These are phyloP conservation scores for Hofmannophila pseudospretella DNA, from an alignment of 2,888 invertebrate genomes.

Conservation along the genomic window DNA sequence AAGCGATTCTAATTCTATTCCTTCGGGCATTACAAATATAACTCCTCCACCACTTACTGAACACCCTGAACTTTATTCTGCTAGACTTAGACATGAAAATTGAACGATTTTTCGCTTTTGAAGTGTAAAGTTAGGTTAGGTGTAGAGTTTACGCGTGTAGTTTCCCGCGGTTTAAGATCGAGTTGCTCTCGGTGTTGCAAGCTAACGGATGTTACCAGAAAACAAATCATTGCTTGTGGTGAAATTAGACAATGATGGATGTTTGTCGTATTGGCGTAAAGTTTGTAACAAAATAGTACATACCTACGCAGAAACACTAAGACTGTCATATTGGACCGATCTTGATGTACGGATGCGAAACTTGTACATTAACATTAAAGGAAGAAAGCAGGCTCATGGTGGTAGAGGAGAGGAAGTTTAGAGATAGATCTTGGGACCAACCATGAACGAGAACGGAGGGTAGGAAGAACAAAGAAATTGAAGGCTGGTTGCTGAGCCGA, in stretches of 20 bases:
- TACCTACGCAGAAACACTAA: too few species aligned
- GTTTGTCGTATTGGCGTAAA: too few species aligned
- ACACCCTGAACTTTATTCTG: not conserved
- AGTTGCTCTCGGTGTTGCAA: not conserved
- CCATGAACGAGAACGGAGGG: too few species aligned
- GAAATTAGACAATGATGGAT: slow-evolving; percentile 4
- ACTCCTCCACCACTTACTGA: not conserved
- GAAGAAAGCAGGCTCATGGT: too few species aligned
- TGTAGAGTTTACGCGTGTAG: not conserved
- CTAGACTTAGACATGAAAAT: not conserved
- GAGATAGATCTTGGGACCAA: too few species aligned
- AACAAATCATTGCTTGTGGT: slow-evolving; percentile 2
- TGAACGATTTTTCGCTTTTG: not conserved
- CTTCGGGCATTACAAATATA: slow-evolving; percentile 7
- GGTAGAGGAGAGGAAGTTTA: too few species aligned
- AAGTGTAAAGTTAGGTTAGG: not conserved
- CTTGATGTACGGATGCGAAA: too few species aligned
- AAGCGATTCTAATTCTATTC: slow-evolving; percentile 10
- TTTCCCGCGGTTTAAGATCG: slow-evolving; percentile 4
- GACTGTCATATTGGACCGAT: too few species aligned
- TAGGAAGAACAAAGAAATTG: too few species aligned
- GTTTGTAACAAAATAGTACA: too few species aligned
- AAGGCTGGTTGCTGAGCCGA: too few species aligned
- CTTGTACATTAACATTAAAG: too few species aligned
- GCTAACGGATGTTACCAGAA: slow-evolving; percentile 5